Conservation (phyloP, 2,113 vertebrate genomes). For the Bufo bufo region DNA sequence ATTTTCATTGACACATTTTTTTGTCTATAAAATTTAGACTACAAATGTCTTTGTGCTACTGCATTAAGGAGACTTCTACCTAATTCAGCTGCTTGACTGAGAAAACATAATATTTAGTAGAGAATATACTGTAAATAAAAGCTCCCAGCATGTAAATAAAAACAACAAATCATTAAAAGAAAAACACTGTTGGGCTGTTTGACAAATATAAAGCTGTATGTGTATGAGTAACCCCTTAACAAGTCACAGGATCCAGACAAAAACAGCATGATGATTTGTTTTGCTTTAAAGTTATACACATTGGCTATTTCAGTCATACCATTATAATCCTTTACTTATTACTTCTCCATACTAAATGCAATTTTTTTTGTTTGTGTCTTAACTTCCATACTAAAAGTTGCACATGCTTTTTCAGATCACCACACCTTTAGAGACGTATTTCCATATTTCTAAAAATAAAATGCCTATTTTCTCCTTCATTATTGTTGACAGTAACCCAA, state of each 20-base stretch:
- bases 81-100: background rate
- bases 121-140: background rate
- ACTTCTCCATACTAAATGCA: background rate
- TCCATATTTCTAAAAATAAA: background rate
- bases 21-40: background rate
- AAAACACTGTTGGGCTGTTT: background rate
- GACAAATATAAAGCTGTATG: background rate
- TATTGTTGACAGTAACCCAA: background rate
- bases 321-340: background rate
- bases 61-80: background rate
- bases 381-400: background rate
- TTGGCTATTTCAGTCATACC: background rate
- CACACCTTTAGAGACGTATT: background rate
- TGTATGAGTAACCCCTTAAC: background rate
- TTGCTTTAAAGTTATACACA: background rate
- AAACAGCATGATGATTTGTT: background rate
- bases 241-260: background rate
- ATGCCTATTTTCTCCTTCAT: background rate
- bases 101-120: background rate
- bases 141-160: background rate
- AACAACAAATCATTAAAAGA: background rate
- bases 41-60: background rate
- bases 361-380: too few species aligned
- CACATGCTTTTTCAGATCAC: background rate
- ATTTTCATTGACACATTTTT: background rate